A percentile compares a stretch with the other conserved stretches of the same genome.
Evolutionary conservation across 2,888 invertebrate genomes (phyloP).

Genomic region (Uloborus plumipes): DNA sequence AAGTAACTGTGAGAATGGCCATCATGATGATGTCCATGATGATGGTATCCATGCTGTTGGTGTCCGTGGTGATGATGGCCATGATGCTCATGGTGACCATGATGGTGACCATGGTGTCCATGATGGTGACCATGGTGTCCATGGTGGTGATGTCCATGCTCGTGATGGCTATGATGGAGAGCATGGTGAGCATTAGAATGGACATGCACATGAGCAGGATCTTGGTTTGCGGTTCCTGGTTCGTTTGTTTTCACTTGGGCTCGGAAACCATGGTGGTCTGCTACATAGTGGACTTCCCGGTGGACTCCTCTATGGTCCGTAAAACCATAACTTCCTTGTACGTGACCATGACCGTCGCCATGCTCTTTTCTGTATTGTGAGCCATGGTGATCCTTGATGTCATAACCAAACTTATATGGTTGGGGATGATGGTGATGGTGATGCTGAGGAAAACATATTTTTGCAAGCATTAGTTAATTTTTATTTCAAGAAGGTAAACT

Average conservation of each 20-base stretch:
- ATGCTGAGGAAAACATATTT: conserved; percentile 2
- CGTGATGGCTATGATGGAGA: conserved; percentile 14
- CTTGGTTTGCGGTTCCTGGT: conserved; percentile 39
- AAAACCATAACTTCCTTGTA: conserved; percentile 49
- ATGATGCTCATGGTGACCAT: conserved; percentile 23
- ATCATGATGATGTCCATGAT: background rate
- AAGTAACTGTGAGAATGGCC: no score
- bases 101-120: background rate
- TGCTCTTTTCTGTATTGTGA: conserved; percentile 42
- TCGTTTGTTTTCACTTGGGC: conserved; percentile 28
- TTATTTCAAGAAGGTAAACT: no score
- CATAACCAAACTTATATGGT: conserved; percentile 48
- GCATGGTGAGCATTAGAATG: conserved; percentile 29
- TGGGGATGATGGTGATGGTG: conserved; percentile 39
- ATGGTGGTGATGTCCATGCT: conserved; percentile 14
- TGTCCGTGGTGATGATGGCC: conserved; percentile 13
- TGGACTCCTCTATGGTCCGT: conserved; percentile 50
- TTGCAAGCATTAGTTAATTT: no score
- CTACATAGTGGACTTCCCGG: conserved; percentile 41
- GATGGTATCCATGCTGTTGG: conserved; percentile 12
- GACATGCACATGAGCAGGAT: conserved; percentile 34
- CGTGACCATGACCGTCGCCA: conserved; percentile 40
- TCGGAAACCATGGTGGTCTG: conserved; percentile 38
- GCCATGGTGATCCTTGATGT: conserved; percentile 39
- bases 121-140: conserved; percentile 28